Base-by-base conservation (phyloP, 2,888 invertebrate genomes). In the Anthrax anthrax region DNA sequence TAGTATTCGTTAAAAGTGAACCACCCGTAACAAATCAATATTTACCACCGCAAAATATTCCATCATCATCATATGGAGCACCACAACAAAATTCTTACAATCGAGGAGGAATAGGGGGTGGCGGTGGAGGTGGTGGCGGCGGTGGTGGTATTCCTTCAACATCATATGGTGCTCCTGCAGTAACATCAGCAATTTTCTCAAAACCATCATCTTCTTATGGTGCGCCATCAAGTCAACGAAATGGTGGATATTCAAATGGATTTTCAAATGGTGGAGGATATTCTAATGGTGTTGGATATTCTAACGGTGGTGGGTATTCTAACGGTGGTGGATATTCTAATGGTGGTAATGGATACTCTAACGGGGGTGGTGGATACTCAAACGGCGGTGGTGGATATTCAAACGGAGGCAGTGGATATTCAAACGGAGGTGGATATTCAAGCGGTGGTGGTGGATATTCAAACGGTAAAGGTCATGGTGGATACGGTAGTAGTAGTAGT, bases 91-190 rank as follows among this genome's bases (percentile, higher is more conserved):
- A 32, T 32, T 32, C 29, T 12, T 32, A 32, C 12, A 32, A 12
- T 32, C 29, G 29, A 32, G 1, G 12, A 3, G 29, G 29, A 3
- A 12, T 8, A 12, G 29, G 29, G 1, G 12, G 29, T 12, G 29
- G 29, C 12, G 55, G 54, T 51, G 29, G 29, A 3, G 29, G 29
- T 12, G 29, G 29, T 49, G 65, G 64, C 5, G 62, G 63, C 0
- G 67, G 68, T 37, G 61, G 54, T 56, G 55, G 54, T 51, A 49
- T 59, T 18, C 67, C 68, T 4, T 70, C 72, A 43, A 65, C 69
- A 46, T 70, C 69, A 47, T 74, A 75, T 51, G 72, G 72, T 32
- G 69, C 66, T n/a, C 73, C 75, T 29, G 71, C 71, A 2, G 64
- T 70, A 1, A 75, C 76, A 10, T 61, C 68, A 18, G 67, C 71